These are phyloP conservation scores for Malacoctenus gilli DNA, from an alignment of 2,797 vertebrate species.

Conservation along the genomic window DNA sequence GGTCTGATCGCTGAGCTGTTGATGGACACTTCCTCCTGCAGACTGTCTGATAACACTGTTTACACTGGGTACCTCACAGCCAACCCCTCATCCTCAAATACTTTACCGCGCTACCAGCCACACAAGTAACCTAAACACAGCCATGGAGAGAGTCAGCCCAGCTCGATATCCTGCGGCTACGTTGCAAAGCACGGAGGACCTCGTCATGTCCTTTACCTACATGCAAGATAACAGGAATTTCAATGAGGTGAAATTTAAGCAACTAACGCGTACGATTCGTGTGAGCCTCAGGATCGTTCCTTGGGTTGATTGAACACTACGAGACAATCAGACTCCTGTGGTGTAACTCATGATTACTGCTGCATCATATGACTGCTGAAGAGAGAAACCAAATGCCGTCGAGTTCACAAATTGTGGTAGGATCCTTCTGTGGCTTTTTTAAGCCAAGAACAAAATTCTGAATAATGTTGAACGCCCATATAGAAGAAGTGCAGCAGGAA, in stretches of 20 bases:
- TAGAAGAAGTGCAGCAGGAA: too few relatives aligned
- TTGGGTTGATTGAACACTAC: slow-evolving; percentile 36
- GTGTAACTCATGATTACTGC: slow-evolving; percentile 7
- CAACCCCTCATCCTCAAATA: slow-evolving; percentile 37
- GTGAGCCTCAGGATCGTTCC: slow-evolving; percentile 30
- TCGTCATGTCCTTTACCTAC: slow-evolving; percentile 24
- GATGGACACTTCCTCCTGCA: slow-evolving; percentile 77
- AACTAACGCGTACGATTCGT: slow-evolving; percentile 23
- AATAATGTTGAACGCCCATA: too few relatives aligned
- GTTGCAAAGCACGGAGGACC: slow-evolving; percentile 17
- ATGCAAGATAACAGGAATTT: slow-evolving; percentile 7
- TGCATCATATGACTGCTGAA: neutral
- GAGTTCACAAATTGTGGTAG: too few relatives aligned
- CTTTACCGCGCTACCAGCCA: slow-evolving; percentile 20
- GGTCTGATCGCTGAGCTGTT: slow-evolving; percentile 60
- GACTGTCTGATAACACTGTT: slow-evolving; percentile 73
- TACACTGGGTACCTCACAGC: slow-evolving; percentile 53
- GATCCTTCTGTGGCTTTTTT: too few relatives aligned
- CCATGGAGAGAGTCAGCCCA: slow-evolving; percentile 8
- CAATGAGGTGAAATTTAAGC: slow-evolving; percentile 22
- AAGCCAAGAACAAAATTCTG: too few relatives aligned
- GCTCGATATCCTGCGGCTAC: neutral
- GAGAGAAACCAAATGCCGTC: neutral
- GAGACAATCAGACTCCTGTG: slow-evolving; percentile 20
- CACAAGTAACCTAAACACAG: neutral